Percentiles rank a stretch among this genome's conserved stretches.
phyloP scores from a whole-genome alignment of 2,888 invertebrate species.

The Tinea trinotella region DNA sequence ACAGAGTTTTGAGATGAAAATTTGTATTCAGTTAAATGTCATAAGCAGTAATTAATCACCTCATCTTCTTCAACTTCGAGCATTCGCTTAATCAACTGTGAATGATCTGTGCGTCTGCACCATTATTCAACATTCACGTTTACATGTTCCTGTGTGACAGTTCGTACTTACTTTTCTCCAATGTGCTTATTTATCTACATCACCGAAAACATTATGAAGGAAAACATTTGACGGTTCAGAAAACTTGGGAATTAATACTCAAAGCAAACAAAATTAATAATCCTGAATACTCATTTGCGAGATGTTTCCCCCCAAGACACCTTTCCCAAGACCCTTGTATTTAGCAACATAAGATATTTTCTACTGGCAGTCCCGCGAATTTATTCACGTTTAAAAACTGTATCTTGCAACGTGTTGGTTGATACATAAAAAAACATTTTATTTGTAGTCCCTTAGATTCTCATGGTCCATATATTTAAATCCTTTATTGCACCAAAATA shows the following conservation, averaged over 20 bases:
- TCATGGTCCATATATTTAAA: no score
- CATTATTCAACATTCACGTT: constrained; percentile 54
- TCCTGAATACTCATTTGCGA: neutral
- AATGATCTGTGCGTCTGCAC: constrained; percentile 44
- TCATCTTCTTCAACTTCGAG: constrained; percentile 51
- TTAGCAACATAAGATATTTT: no score
- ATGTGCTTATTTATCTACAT: neutral
- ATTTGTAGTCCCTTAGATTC: no score
- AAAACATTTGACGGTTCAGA: neutral
- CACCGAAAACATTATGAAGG: neutral
- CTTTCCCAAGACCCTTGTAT: no score
- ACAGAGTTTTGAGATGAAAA: constrained; percentile 1
- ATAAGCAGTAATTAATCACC: constrained; percentile 62
- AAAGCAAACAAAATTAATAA: constrained; percentile 9
- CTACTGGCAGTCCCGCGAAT: no score
- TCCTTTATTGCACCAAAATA: no score
- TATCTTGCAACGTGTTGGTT: no score
- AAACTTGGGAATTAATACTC: neutral
- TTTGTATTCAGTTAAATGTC: constrained; percentile 42
- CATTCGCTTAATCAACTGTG: constrained; percentile 62
- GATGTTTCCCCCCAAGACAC: neutral
- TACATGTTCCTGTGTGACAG: constrained; percentile 49
- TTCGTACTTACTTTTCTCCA: constrained; percentile 13
- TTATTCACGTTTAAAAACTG: no score
- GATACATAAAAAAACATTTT: no score